Base-by-base conservation (phyloP, 2,888 invertebrate species). In the Cynaeus angustus region DNA sequence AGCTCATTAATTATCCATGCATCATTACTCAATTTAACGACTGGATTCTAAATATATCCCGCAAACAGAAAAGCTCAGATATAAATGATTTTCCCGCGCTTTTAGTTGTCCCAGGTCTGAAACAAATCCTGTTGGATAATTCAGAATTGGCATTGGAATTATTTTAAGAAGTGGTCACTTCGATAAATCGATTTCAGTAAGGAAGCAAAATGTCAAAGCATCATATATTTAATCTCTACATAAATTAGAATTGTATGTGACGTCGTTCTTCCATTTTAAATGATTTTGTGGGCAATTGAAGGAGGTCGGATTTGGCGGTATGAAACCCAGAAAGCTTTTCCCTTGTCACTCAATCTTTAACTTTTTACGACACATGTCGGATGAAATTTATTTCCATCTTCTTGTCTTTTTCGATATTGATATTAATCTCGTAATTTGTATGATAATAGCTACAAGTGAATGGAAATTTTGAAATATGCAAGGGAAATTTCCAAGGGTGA, bases 131-230 rank as follows among this genome's bases (percentile, higher is more conserved):
- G 28, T 9, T 67, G 52, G 66, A 59, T 59, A 67, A 67, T 67
- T 67, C 46, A 58, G 48, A 59, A 59, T 41, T 41, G 66, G 41
- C 59, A 58, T 67, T 67, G 66, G 50, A 58, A 67, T 48, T 67
- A 67, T 67, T 67, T 67, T 67, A 67, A 67, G 66, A 67, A 59
- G 48, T 55, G 30, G 48, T 21, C 37, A 38, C 48, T 58, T 55
- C 61, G 45, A 68, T 61, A 68, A 68, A 68, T 68, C 68, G 68
- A 68, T 68, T 48, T 52, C 50, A 52, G 41, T 59, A 12, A n/a
- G 14, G 59, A 59, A 59, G 33, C 38, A 41, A 59, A 67, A 67
- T 59, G 59, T 67, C 67, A 67, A 66, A 66, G 45, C 9, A 53
- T 9, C 13, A 62, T 41, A 62, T 52, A 21, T 61, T 62, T 59